Evolutionary conservation across 2,888 invertebrate species (phyloP), one percentile per base, ranked within the genome.

Genomic region (Acanthosoma haemorrhoidale): DNA sequence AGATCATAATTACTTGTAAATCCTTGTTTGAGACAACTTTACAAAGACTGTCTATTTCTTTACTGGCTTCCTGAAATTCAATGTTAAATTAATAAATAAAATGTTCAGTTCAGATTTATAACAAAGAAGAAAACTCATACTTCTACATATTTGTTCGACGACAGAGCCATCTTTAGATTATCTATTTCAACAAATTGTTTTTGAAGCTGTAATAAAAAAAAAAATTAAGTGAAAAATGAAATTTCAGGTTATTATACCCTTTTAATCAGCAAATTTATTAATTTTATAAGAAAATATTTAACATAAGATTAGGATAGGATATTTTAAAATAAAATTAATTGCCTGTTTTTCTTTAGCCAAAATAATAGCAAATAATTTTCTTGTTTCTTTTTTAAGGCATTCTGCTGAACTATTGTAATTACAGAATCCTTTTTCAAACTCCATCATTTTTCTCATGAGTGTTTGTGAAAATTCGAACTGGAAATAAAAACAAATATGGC

Each of bases 321-420:
- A 57, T 21, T 25, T 39, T 9, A 15, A 1, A 34, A 15, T n/a
- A 16, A 59, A 32, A 6, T 16, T 32, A 9, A n/a, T 21, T 61
- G 41, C 64, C 64, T 64, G 64, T 8, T 64, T 41, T 64, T 64
- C 64, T 64, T 64, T 64, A n/a, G 64, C 15, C 31, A 64, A 41
- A 64, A 64, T 38, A 8, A 64, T 29, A 29, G 38, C 41, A 31
- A 41, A 64, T 25, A 64, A 39, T 64, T 64, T 64, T 64, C 13
- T 39, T 4, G 39, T 41, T 64, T 64, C 64, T 36, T 41, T 41
- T 41, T 38, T 64, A 18, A 64, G 41, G 16, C 29, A n/a, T 25
- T 64, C 39, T 29, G 39, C 18, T 15, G 38, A 39, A 29, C 39
- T 31, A 41, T 41, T 18, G 41, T 64, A 41, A 29, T 15, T 21